Evolutionary conservation across 1,140 invertebrate genomes (phyloP), one percentile per base, ranked within the genome.

Genomic region (Diabrotica virgifera): DNA sequence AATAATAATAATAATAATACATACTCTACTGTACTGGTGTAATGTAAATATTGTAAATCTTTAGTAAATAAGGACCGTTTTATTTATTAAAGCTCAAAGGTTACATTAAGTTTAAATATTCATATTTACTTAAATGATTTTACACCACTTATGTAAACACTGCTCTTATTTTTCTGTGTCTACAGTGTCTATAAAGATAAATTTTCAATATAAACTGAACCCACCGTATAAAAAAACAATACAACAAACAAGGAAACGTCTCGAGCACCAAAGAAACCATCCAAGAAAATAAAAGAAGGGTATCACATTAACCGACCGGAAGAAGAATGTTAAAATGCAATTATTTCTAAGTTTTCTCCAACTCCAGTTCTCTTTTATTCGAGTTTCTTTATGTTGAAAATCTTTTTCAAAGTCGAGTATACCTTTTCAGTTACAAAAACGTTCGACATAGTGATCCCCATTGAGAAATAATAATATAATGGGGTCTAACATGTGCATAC

Each of bases 251-350:
- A 63, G 52, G 8, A 40, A 51, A 56, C 40, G 55, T 50, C 36
- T n/a, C 10, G 40, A 46, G 46, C 56, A 10, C 37, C 52, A 65
- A 38, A 51, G 46, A 59, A 24, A 35, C 46, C 38, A 35, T 8
- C 54, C 62, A 62, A 52, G 50, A 67, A 63, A 70, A 70, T 51
- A 65, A 67, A 66, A 68, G 70, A 61, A 64, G 66, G 74, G 69
- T 75, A 76, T 76, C 75, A 72, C 67, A 72, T 76, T 76, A 74
- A 75, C 69, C 69, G 68, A 74, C 75, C 73, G 75, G 75, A 76
- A 76, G 75, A 73, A 63, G 72, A 72, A 76, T 73, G 75, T 76
- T 74, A 76, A 76, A 76, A 75, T 71, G 70, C 75, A 76, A 76
- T 76, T 76, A 76, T 75, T 72, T 74, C 64, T 68, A 76, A 74